A percentile compares a stretch with the other conserved stretches of the same genome.
Evolutionary conservation across 2,888 invertebrate species (phyloP).

Genomic region (Drosophila anceps): DNA sequence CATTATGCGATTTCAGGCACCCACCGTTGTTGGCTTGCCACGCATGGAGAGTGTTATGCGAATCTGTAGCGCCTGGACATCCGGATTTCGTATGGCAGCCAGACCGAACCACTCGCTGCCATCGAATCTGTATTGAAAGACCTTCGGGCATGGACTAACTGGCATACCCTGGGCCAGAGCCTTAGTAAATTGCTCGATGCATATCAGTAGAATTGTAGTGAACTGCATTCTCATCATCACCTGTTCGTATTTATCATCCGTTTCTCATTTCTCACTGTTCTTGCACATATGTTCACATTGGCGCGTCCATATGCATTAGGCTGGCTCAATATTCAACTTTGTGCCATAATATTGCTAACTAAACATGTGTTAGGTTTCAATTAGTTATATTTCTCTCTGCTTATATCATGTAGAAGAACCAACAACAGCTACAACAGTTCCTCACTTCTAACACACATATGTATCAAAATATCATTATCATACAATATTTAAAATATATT

Average conservation of each 20-base stretch:
- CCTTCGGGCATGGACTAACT: constrained; percentile 83
- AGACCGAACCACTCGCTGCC: constrained; percentile 85
- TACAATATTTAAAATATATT: too few relatives aligned
- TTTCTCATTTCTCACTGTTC: not conserved
- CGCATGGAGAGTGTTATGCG: constrained; percentile 82
- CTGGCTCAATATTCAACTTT: not conserved
- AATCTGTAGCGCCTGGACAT: constrained; percentile 76
- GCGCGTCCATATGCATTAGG: constrained; percentile 2
- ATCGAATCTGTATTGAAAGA: constrained; percentile 85
- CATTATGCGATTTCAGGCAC: constrained; percentile 30
- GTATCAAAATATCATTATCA: not conserved
- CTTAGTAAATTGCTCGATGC: constrained; percentile 63
- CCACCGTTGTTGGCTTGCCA: constrained; percentile 83
- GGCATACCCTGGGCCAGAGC: constrained; percentile 80
- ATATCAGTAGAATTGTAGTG: constrained; percentile 58
- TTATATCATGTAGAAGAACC: not conserved
- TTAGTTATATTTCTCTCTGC: not conserved
- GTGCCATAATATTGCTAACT: not conserved
- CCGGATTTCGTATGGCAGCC: constrained; percentile 83
- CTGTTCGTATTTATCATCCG: constrained; percentile 2
- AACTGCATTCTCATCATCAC: constrained; percentile 58
- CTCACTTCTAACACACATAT: not conserved
- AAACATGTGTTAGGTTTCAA: not conserved
- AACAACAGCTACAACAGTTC: too few relatives aligned
- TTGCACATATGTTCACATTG: not conserved